phyloP scores from a whole-genome alignment of 2,797 vertebrate species.

The Lepus townsendii region DNA sequence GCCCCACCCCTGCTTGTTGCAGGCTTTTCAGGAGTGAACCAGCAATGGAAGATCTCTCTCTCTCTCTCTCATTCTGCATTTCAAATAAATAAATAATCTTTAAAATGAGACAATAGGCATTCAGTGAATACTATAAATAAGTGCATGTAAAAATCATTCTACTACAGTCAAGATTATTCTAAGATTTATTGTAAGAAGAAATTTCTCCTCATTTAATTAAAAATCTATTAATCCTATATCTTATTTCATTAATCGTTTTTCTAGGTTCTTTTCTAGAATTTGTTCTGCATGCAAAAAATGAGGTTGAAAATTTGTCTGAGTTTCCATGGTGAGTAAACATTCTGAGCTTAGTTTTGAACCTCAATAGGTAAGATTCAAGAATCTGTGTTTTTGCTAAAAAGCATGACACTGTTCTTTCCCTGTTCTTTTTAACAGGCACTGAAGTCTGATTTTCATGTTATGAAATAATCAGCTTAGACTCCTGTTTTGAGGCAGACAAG shows the following conservation, averaged over 20 bases:
- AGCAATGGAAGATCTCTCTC: no score
- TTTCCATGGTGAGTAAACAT: conserved; percentile 29
- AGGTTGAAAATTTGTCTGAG: not conserved
- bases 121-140: not conserved
- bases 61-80: no score
- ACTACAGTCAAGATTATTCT: not conserved
- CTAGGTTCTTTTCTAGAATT: not conserved
- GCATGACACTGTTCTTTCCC: not conserved
- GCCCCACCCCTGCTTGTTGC: no score
- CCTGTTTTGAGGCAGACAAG: conserved; percentile 19
- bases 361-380: conserved; percentile 2
- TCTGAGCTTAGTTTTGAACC: conserved; percentile 42
- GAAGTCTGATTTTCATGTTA: conserved; percentile 2
- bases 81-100: no score
- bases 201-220: conserved; percentile 21
- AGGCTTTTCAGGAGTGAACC: no score
- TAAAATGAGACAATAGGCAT: not conserved
- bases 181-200: conserved; percentile 13
- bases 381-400: not conserved
- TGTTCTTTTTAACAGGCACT: not conserved
- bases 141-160: not conserved
- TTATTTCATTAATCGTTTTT: conserved; percentile 12
- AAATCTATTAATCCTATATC: not conserved
- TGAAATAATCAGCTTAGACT: conserved; percentile 23
- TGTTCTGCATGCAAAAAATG: not conserved